Base-by-base conservation (phyloP, 30 jellyfish, hydroid and myxozoan species). In the Catostylus mosaicus region DNA sequence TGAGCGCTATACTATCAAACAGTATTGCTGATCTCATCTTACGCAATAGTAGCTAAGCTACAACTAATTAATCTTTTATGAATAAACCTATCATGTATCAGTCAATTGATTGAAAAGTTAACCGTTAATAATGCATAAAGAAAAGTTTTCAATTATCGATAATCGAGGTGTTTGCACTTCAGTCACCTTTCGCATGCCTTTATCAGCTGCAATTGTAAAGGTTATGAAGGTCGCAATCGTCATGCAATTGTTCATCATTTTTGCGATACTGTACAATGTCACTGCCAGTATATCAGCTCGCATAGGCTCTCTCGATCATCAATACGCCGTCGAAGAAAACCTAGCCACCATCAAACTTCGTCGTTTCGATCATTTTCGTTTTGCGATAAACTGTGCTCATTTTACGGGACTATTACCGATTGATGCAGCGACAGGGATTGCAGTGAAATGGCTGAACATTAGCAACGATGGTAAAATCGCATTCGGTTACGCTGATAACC, bases 381-480 rank as follows among this genome's bases (percentile, higher is more conserved):
- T 68, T 0, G 33, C 26, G 34, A 30, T 68, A 23, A 38, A 68
- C 34, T 68, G 80, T 3, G 34, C 65, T 35, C n/a, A 23, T 26
- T 19, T 16, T 24, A 35, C 35, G 27, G 32, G 29, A 16, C 38
- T 48, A 19, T 8, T 26, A 1, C 40, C 80, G 12, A 20, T 68
- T 26, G 80, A 68, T 37, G 22, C 64, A 35, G 32, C 19, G 46
- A 37, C 38, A 37, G 60, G 60, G 27, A 37, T 0, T 10, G 33
- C 60, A 6, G 67, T 68, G 0, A 6, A 45, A 10, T 68, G 80
- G 80, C 16, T 68, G 14, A 36, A 68, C 23, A 30, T 68, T 3
- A 23, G 43, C 43, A 68, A 68, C 3, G 54, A 68, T 36, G 80
- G 80, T 45, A 45, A 16, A 9, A 22, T 24, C 80, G 80, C 19